Conservation (phyloP, 2,113 vertebrate genomes). For the Hippocampus mohnikei region DNA sequence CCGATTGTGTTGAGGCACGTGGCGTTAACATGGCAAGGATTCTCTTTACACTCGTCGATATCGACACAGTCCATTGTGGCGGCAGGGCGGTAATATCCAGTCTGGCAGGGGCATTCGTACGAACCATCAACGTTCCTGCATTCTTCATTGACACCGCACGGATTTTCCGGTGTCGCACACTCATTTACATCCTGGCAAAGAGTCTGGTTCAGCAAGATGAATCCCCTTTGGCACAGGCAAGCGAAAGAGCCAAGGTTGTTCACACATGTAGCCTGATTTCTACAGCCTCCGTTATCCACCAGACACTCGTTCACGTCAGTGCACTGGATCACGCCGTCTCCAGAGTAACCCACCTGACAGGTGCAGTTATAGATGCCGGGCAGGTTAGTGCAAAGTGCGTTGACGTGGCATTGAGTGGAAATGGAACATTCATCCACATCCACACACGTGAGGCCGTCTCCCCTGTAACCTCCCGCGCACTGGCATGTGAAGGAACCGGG, state of each 20-base stretch:
- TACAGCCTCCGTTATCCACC: slow-evolving; percentile 72
- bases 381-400: slow-evolving; percentile 68
- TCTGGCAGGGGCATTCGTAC: slow-evolving; percentile 67
- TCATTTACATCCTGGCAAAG: slow-evolving; percentile 76
- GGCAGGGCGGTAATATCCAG: slow-evolving; percentile 63
- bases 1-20: slow-evolving; percentile 73
- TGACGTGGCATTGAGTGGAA: slow-evolving; percentile 62
- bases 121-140: slow-evolving; percentile 74
- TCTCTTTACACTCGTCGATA: slow-evolving; percentile 68
- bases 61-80: slow-evolving; percentile 66
- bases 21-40: slow-evolving; percentile 70
- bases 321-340: slow-evolving; percentile 69
- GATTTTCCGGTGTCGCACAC: slow-evolving; percentile 48
- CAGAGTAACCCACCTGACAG: slow-evolving; percentile 69
- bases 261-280: slow-evolving; percentile 64
- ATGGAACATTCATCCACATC: slow-evolving; percentile 73
- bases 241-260: slow-evolving; percentile 73
- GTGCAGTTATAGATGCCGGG: slow-evolving; percentile 72
- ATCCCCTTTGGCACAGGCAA: slow-evolving; percentile 68
- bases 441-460: slow-evolving; percentile 68
- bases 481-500: slow-evolving; percentile 71
- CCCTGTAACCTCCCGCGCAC: slow-evolving; percentile 68
- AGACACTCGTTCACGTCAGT: slow-evolving; percentile 75
- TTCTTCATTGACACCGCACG: slow-evolving; percentile 67
- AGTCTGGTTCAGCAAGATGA: slow-evolving; percentile 67